These are phyloP conservation scores for Sphaeramia orbicularis DNA, from an alignment of 2,797 vertebrate genomes.

Conservation along the genomic window DNA sequence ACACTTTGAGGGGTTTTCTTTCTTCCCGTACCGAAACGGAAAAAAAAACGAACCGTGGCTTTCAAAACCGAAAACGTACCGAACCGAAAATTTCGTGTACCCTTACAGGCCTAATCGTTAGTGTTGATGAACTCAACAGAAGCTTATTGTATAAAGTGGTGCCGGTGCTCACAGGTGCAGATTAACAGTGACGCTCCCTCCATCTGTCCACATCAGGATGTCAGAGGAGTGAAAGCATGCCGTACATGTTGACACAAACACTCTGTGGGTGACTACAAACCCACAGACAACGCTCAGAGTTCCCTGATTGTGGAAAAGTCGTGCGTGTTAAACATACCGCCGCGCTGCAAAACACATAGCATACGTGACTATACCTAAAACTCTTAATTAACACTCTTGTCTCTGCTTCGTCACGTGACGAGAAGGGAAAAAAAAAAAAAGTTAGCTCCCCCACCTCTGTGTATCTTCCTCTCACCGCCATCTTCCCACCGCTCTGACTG, in stretches of 20 bases:
- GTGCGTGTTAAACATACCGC: conserved; percentile 1
- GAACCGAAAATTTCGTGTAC: too few relatives aligned
- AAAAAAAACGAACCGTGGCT: too few relatives aligned
- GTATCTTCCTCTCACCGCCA: conserved; percentile 2
- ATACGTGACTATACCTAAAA: conserved; percentile 49
- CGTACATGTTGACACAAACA: conserved; percentile 16
- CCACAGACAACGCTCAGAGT: conserved; percentile 20
- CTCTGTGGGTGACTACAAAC: conserved; percentile 28
- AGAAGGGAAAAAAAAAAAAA: too few relatives aligned
- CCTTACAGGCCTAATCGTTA: too few relatives aligned
- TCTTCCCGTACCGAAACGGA: too few relatives aligned
- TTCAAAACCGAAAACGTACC: too few relatives aligned
- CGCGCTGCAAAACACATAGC: conserved; percentile 32
- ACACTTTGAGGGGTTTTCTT: too few relatives aligned
- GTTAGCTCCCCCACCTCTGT: conserved; percentile 29
- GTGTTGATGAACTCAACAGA: conserved; percentile 23
- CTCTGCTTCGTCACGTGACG: conserved; percentile 37
- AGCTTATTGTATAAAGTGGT: conserved; percentile 47
- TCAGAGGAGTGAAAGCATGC: conserved; percentile 1
- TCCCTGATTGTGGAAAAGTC: conserved; percentile 3
- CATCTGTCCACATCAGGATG: conserved; percentile 29
- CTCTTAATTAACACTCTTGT: conserved; percentile 64
- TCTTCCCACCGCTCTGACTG: conserved; percentile 41
- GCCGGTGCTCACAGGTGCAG: conserved; percentile 32
- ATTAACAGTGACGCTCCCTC: conserved; percentile 45